Evolutionary conservation across 1,140 invertebrate species (phyloP).

Genomic region (Triops cancriformis): DNA sequence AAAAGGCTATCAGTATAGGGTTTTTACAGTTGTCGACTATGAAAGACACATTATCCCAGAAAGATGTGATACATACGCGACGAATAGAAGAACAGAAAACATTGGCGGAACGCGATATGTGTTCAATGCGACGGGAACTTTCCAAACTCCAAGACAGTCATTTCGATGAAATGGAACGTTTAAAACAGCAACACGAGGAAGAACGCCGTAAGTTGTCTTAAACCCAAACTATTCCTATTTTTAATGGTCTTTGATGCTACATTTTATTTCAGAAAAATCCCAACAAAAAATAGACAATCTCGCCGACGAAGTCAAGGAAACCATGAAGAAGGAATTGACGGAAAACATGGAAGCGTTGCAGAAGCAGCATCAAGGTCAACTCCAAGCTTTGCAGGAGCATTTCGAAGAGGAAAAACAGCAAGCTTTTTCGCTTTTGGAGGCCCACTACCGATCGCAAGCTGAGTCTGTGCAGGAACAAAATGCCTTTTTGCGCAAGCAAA

Average conservation of each 20-base stretch:
- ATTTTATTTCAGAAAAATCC: conserved; percentile 17
- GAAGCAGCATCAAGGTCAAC: conserved; percentile 39
- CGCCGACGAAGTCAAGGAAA: conserved; percentile 38
- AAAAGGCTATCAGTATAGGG: neutral
- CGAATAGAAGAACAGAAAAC: conserved; percentile 47
- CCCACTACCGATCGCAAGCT: conserved; percentile 45
- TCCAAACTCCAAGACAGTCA: conserved; percentile 48
- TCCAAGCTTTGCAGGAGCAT: conserved; percentile 48
- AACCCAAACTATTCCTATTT: neutral
- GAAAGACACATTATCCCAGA: conserved; percentile 45
- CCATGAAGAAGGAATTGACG: conserved; percentile 42
- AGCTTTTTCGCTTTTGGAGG: conserved; percentile 43
- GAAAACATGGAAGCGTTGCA: conserved; percentile 39
- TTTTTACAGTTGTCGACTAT: conserved; percentile 46
- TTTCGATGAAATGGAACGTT: conserved; percentile 49
- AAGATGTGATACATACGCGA: conserved; percentile 43
- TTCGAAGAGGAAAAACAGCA: conserved; percentile 46
- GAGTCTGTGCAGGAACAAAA: conserved; percentile 37
- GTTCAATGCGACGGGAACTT: conserved; percentile 47
- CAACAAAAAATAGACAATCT: neutral
- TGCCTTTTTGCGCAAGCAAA: conserved; percentile 24
- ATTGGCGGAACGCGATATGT: conserved; percentile 46
- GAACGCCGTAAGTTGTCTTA: conserved; percentile 45
- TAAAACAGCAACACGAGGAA: conserved; percentile 46
- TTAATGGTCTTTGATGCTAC: neutral